phyloP scores from a whole-genome alignment of 2,888 invertebrate genomes.

The Elysia crispata region DNA sequence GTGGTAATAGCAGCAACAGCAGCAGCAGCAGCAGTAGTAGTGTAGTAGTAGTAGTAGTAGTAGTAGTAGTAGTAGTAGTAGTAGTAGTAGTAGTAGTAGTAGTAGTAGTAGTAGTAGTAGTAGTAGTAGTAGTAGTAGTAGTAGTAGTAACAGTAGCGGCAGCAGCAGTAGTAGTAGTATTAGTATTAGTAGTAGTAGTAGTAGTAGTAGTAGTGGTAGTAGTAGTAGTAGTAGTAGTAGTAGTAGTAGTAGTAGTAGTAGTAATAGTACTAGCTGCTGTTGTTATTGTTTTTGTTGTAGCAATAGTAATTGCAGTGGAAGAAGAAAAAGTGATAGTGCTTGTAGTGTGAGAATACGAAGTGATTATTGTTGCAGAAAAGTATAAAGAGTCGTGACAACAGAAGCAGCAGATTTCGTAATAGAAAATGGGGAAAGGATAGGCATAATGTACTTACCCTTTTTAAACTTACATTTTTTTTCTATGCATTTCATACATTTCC shows the following conservation, averaged over 20 bases:
- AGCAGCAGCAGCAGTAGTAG: not conserved
- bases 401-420: too few relatives aligned
- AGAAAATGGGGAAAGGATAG: too few relatives aligned
- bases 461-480: too few relatives aligned
- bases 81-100: constrained; percentile 14
- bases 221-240: constrained; percentile 14
- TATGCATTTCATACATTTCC: too few relatives aligned
- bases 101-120: constrained; percentile 19
- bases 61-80: constrained; percentile 3
- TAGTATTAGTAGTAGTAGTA: not conserved
- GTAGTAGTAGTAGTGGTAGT: constrained; percentile 1
- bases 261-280: not conserved
- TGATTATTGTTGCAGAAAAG: too few relatives aligned
- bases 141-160: constrained; percentile 2
- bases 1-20: not conserved
- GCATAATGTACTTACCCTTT: too few relatives aligned
- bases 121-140: constrained; percentile 17
- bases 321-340: too few relatives aligned
- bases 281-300: not conserved
- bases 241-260: constrained; percentile 19
- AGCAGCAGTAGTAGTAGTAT: not conserved
- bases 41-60: not conserved
- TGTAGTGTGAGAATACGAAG: too few relatives aligned
- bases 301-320: not conserved
- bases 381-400: too few relatives aligned